A percentile compares a stretch with the other conserved stretches of the same genome.
Evolutionary conservation across 1,140 invertebrate genomes (phyloP).

Genomic region (Zaprionus taronus): DNA sequence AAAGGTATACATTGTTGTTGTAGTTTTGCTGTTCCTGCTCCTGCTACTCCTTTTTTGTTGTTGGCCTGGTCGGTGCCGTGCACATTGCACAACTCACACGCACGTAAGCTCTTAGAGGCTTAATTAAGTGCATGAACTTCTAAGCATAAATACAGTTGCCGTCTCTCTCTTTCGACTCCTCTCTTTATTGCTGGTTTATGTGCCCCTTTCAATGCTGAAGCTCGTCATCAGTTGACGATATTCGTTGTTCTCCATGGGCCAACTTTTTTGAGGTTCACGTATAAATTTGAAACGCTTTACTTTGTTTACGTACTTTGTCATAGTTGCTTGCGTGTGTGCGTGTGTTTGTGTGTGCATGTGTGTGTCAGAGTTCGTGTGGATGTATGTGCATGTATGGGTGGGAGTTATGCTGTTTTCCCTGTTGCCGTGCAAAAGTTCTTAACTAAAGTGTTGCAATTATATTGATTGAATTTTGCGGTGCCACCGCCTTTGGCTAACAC

Average conservation of each 20-base stretch:
- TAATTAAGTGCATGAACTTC: slow-evolving; percentile 77
- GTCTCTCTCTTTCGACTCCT: slow-evolving; percentile 3
- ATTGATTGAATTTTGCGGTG: slow-evolving; percentile 77
- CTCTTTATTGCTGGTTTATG: slow-evolving; percentile 26
- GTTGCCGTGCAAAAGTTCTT: slow-evolving; percentile 50
- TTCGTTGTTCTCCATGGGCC: slow-evolving; percentile 45
- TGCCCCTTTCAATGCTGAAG: slow-evolving; percentile 33
- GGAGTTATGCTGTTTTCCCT: background rate
- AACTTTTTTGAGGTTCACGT: slow-evolving; percentile 66
- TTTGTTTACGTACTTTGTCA: slow-evolving; percentile 77
- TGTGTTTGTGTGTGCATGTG: slow-evolving; percentile 18
- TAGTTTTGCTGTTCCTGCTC: background rate
- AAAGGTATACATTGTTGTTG: slow-evolving; percentile 41
- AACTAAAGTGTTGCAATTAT: slow-evolving; percentile 80
- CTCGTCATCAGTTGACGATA: slow-evolving; percentile 61
- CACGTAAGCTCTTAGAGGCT: slow-evolving; percentile 42
- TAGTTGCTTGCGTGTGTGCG: slow-evolving; percentile 32
- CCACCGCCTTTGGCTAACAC: slow-evolving; percentile 39
- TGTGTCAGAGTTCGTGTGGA: background rate
- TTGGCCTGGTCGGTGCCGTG: background rate
- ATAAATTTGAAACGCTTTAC: slow-evolving; percentile 77
- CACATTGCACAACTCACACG: slow-evolving; percentile 15
- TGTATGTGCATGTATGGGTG: slow-evolving; percentile 6
- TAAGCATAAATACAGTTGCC: slow-evolving; percentile 63
- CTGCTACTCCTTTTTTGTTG: background rate